These are phyloP conservation scores for Petrolisthes manimaculis DNA, from an alignment of 2,888 invertebrate species.

Conservation along the genomic window DNA sequence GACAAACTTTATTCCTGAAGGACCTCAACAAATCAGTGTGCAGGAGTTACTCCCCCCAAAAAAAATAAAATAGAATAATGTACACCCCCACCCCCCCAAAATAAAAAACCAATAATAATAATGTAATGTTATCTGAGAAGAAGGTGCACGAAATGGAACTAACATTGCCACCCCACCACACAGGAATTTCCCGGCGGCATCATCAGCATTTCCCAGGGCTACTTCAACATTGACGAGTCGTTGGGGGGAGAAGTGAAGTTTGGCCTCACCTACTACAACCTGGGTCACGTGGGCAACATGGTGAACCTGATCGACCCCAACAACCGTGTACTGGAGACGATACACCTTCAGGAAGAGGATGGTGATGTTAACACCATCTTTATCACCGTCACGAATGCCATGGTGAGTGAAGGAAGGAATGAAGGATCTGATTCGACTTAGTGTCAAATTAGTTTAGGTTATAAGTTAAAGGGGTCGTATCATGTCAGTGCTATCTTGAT, in stretches of 20 bases:
- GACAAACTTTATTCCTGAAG: too few species aligned
- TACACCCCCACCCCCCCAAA: too few species aligned
- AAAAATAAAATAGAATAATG: too few species aligned
- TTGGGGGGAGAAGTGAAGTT: constrained; percentile 61
- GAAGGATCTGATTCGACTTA: neutral
- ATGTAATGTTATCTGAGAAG: too few species aligned
- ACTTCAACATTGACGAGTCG: constrained; percentile 57
- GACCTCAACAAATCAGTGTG: too few species aligned
- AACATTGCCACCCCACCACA: neutral
- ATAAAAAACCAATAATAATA: too few species aligned
- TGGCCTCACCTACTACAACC: constrained; percentile 61
- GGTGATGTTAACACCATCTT: constrained; percentile 65
- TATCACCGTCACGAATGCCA: constrained; percentile 58
- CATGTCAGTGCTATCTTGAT: too few species aligned
- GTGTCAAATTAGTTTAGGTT: too few species aligned
- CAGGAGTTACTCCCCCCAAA: too few species aligned
- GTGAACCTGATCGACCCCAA: constrained; percentile 59
- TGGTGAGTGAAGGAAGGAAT: constrained; percentile 47
- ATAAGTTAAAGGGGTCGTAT: too few species aligned
- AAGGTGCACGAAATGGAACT: neutral
- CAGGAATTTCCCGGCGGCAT: constrained; percentile 64
- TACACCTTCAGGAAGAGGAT: constrained; percentile 59
- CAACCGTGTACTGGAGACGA: constrained; percentile 39
- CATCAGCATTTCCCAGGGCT: constrained; percentile 53
- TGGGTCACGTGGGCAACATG: constrained; percentile 64